Evolutionary conservation across 2,888 invertebrate species (phyloP).

Genomic region (Myopa tessellatipennis): DNA sequence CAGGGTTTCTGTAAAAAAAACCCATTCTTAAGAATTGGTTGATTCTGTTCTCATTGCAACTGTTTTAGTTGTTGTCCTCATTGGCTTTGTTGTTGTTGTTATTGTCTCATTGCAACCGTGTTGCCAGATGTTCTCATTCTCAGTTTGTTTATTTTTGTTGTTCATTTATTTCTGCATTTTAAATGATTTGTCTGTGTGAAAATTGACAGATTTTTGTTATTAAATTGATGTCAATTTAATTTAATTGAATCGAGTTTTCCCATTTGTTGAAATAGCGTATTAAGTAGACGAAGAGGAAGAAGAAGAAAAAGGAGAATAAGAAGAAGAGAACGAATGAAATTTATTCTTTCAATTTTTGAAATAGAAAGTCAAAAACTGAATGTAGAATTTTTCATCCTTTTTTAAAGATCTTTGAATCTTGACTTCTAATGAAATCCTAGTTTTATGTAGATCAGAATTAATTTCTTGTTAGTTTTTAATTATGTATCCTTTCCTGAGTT

Average conservation of each 20-base stretch:
- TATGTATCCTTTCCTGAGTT: too few species aligned
- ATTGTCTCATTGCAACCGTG: not conserved
- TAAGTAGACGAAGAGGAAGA: not conserved
- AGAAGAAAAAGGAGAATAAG: too few species aligned
- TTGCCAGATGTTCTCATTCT: slow-evolving; percentile 17
- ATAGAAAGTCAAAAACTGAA: too few species aligned
- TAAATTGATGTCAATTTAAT: slow-evolving; percentile 7
- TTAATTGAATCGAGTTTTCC: not conserved
- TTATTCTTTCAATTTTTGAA: too few species aligned
- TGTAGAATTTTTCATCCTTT: too few species aligned
- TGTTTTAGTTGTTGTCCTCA: not conserved
- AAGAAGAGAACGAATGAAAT: too few species aligned
- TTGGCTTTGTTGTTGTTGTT: not conserved
- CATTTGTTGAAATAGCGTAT: not conserved
- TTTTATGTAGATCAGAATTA: too few species aligned
- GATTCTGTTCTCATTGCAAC: too few species aligned
- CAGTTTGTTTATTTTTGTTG: not conserved
- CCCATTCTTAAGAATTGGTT: not conserved
- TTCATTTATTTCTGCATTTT: not conserved
- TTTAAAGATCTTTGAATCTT: too few species aligned
- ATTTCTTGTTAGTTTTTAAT: too few species aligned
- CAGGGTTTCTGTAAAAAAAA: not conserved
- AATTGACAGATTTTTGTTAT: not conserved
- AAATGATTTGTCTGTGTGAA: not conserved
- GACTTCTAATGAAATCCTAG: too few species aligned